Conservation (phyloP, 1,140 invertebrate genomes). For the Drosophila rufa region DNA sequence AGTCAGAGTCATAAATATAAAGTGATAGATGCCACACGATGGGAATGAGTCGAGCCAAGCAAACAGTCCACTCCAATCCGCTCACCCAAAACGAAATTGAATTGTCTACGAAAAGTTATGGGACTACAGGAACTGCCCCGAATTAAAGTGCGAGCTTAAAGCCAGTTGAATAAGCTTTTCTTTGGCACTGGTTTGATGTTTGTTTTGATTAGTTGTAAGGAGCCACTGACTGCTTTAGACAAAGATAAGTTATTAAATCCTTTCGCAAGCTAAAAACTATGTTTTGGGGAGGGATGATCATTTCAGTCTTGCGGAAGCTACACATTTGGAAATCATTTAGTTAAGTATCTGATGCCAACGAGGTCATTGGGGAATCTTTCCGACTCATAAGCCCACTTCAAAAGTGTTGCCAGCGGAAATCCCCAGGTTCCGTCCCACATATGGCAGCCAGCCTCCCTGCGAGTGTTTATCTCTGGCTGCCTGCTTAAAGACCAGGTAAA, state of each 20-base stretch:
- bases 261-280: no score
- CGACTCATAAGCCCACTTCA: constrained; percentile 28
- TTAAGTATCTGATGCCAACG: constrained; percentile 8
- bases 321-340: constrained; percentile 22
- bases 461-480: constrained; percentile 43
- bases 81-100: constrained; percentile 33
- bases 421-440: constrained; percentile 30
- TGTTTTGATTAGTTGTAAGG: no score
- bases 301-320: no score
- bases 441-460: neutral
- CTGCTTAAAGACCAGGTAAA: constrained; percentile 44
- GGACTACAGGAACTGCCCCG: neutral
- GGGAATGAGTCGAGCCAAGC: constrained; percentile 12
- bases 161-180: neutral
- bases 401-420: constrained; percentile 15
- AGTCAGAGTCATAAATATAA: constrained; percentile 77
- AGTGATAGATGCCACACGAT: constrained; percentile 66
- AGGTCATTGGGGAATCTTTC: constrained; percentile 16
- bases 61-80: constrained; percentile 8
- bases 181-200: neutral
- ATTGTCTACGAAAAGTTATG: constrained; percentile 21
- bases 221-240: neutral
- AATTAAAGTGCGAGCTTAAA: constrained; percentile 4
- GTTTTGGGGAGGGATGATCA: no score
- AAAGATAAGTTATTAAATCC: neutral